Conservation (phyloP, 2,113 vertebrate genomes). For the Prolemur simus region DNA sequence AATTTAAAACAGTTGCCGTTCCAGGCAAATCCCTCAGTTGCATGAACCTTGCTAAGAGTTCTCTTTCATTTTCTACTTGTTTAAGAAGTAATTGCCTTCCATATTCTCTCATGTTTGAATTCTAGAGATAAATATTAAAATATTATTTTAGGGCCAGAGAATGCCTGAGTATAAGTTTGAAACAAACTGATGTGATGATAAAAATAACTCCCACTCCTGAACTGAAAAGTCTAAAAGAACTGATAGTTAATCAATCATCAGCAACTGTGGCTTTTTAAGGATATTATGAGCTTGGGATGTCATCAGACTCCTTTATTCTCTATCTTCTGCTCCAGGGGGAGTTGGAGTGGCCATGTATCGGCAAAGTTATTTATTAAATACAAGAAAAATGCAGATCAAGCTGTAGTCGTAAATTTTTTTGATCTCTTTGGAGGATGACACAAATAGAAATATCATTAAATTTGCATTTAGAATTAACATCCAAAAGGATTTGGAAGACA, state of each 20-base stretch:
- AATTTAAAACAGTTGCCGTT: background rate
- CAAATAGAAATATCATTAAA: background rate
- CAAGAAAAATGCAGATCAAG: background rate
- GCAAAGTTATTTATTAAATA: background rate
- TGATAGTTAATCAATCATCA: background rate
- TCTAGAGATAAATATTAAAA: background rate
- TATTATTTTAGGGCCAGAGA: background rate
- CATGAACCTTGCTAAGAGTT: background rate
- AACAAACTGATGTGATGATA: background rate
- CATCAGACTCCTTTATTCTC: background rate
- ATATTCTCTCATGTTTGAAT: background rate
- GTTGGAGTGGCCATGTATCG: background rate
- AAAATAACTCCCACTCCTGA: background rate
- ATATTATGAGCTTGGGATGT: background rate
- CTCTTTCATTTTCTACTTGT: background rate
- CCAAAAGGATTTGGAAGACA: background rate
- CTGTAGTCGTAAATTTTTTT: background rate
- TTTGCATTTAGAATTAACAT: constrained; percentile 38
- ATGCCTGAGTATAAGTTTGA: background rate
- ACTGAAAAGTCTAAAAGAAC: background rate
- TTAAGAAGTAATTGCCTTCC: constrained; percentile 1
- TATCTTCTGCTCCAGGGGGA: background rate
- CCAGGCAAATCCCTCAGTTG: background rate
- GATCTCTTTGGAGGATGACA: background rate
- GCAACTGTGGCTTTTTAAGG: background rate